Conservation (phyloP, 2,113 vertebrate species). For the Accipiter cooperii region DNA sequence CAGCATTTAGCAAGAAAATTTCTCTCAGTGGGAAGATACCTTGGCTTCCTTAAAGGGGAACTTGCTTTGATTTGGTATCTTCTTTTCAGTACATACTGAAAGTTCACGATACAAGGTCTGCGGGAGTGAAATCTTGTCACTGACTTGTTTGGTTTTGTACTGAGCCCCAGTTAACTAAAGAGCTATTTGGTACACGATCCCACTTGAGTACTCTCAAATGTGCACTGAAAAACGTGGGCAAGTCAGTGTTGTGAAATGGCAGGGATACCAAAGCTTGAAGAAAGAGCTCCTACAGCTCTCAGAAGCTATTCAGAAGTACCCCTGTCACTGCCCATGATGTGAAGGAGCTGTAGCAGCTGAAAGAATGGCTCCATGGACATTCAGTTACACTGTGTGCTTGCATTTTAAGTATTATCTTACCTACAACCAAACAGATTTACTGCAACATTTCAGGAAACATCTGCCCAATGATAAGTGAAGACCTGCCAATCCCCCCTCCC, state of each 20-base stretch:
- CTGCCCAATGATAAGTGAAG: neutral
- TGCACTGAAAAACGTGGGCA: neutral
- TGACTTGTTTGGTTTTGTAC: slow-evolving; percentile 1
- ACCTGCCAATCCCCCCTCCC: neutral
- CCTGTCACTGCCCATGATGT: neutral
- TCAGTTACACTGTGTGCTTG: neutral
- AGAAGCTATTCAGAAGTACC: neutral
- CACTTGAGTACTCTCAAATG: neutral
- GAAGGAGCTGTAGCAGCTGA: neutral
- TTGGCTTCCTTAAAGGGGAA: slow-evolving; percentile 36
- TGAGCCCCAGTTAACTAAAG: neutral
- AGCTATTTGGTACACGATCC: neutral
- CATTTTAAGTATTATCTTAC: neutral
- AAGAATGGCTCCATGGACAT: neutral
- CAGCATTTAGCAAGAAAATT: slow-evolving; percentile 51
- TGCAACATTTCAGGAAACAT: neutral
- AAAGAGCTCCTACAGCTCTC: neutral
- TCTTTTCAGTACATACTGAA: slow-evolving; percentile 30
- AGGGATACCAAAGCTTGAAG: neutral
- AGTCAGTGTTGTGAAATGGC: neutral
- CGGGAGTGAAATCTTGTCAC: slow-evolving; percentile 12
- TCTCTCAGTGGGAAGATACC: slow-evolving; percentile 40
- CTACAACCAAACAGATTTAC: neutral
- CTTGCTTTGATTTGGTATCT: slow-evolving; percentile 35
- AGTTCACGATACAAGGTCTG: slow-evolving; percentile 35